phyloP scores from a whole-genome alignment of 2,797 vertebrate genomes.

The Adelosebastes latens region DNA sequence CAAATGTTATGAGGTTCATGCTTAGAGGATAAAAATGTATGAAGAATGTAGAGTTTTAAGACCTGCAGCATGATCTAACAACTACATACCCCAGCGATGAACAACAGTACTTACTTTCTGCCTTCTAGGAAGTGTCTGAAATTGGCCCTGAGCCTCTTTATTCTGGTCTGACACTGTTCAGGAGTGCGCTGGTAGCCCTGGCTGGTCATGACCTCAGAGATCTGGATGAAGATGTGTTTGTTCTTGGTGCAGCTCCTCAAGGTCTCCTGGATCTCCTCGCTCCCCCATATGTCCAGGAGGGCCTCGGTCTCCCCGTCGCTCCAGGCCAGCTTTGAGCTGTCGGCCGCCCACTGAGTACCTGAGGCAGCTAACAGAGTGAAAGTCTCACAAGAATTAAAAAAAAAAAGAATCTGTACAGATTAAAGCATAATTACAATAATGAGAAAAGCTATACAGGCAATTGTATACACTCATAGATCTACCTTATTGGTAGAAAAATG shows the following conservation, averaged over 20 bases:
- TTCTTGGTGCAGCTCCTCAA: slow-evolving; percentile 78
- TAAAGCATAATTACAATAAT: background rate
- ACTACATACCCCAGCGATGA: background rate
- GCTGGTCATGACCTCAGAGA: slow-evolving; percentile 72
- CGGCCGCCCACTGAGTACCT: slow-evolving; percentile 54
- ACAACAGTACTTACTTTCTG: slow-evolving; percentile 61
- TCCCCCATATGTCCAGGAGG: slow-evolving; percentile 80
- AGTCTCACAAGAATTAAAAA: background rate
- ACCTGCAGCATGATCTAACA: background rate
- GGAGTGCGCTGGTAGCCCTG: slow-evolving; percentile 77
- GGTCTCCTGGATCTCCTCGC: slow-evolving; percentile 74
- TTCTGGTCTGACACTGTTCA: slow-evolving; percentile 81
- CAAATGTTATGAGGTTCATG: background rate
- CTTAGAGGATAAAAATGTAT: background rate
- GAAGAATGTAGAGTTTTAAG: background rate
- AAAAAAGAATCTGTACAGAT: background rate
- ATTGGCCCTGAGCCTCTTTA: slow-evolving; percentile 80
- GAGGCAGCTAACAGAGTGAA: background rate
- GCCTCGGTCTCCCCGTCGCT: slow-evolving; percentile 74
- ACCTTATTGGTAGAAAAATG: background rate
- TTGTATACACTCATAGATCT: background rate
- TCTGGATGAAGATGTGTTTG: slow-evolving; percentile 78
- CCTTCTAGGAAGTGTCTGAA: slow-evolving; percentile 77
- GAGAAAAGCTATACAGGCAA: background rate
- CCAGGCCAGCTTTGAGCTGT: slow-evolving; percentile 76